Base-by-base conservation (phyloP, 2,888 invertebrate genomes). In the Temnothorax unifasciatus region DNA sequence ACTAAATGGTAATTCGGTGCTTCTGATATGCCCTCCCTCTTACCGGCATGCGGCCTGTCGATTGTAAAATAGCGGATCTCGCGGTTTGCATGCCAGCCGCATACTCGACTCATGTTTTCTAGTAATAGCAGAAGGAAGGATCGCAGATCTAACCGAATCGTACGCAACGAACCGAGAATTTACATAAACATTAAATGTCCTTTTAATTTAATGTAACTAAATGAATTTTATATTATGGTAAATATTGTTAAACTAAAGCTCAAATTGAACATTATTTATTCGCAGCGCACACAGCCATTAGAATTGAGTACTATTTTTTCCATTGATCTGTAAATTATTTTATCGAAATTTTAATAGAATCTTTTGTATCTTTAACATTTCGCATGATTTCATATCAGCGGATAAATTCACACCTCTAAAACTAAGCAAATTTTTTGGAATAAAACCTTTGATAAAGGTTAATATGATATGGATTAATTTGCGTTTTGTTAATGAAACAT, bases 1-100 rank as follows among this genome's bases (percentile, higher is more conserved):
- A 86, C 79, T 63, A 77, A 85, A 86, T 86, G 83, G 86, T 87
- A 86, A 88, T 88, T 87, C 81, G 82, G 66, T 47, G 44, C 83
- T 88, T 87, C 81, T 71, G 85, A 81, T 82, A 81, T 87, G 84
- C 74, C 74, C 69, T 83, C 73, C 85, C 71, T 83, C 84, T 77
- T 52, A 13, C 85, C 79, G 81, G 25, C 59, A 21, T 81, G 59
- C 73, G 47, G 79, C 29, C 57, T 57, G 77, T 71, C 47, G 59
- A 71, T 71, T 71, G 59, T 61, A 71, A 73, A 81, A 81, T 61
- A 73, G 77, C 44, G 25, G 13, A 73, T 81, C 73, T 59, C n/a
- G 59, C 59, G 47, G 73, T 81, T 61, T 8, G 73, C 64, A 76
- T 76, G 52, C 64, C 64, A 41, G n/a, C 18, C 52, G 64, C 59